Conservation (phyloP, 2,888 invertebrate species). For the Ophion ventricosus region DNA sequence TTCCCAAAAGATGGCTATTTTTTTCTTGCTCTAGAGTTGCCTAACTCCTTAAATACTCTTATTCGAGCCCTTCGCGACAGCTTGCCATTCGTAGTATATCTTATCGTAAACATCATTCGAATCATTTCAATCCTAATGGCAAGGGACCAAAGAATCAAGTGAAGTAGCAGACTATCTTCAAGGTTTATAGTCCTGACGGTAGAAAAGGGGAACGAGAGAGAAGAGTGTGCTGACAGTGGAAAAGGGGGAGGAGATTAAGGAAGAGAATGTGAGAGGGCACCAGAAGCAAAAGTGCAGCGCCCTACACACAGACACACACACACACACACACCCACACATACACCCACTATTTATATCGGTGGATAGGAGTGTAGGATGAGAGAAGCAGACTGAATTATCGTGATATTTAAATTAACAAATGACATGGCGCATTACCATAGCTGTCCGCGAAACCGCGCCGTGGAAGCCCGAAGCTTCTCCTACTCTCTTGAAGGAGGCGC, state of each 20-base stretch:
- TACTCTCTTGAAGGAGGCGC: conserved; percentile 14
- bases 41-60: no score
- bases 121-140: no score
- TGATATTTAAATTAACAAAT: conserved; percentile 82
- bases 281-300: conserved; percentile 62
- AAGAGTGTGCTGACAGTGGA: conserved; percentile 37
- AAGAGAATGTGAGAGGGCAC: conserved; percentile 58
- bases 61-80: no score
- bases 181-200: conserved; percentile 8
- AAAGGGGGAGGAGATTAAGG: conserved; percentile 45
- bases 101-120: neutral
- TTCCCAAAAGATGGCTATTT: no score
- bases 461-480: conserved; percentile 74
- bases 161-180: no score
- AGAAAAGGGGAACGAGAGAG: conserved; percentile 56
- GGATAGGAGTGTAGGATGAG: conserved; percentile 58
- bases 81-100: no score
- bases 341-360: conserved; percentile 36
- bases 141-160: no score
- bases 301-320: conserved; percentile 1
- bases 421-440: conserved; percentile 80
- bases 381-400: conserved; percentile 79
- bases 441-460: conserved; percentile 73
- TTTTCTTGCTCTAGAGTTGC: no score
- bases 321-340: no score